A percentile compares a stretch with the other conserved stretches of the same genome.
These are phyloP conservation scores for Neotoxoptera formosana DNA, from an alignment of 1,140 invertebrate genomes.

Conservation along the genomic window DNA sequence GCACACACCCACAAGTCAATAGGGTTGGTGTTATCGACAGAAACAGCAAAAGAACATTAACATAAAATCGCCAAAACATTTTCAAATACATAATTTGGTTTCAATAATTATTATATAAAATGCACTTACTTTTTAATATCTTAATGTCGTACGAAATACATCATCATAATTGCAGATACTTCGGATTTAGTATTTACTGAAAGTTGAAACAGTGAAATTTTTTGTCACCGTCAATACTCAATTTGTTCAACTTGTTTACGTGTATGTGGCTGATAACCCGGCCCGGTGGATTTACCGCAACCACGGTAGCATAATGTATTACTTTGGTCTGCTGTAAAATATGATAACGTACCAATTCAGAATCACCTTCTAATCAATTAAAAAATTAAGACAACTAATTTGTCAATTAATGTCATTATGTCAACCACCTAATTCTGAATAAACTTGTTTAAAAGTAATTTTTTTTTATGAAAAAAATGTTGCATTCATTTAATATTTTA, in stretches of 20 bases:
- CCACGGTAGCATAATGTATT: not conserved
- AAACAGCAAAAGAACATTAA: not conserved
- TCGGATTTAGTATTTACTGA: not conserved
- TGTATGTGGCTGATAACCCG: conserved; percentile 20
- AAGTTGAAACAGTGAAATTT: not conserved
- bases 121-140: conserved; percentile 12
- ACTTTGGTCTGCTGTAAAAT: not conserved
- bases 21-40: not conserved
- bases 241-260: conserved; percentile 28
- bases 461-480: too few species aligned
- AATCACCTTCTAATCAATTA: too few species aligned
- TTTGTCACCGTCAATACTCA: not conserved
- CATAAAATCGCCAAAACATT: not conserved
- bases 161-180: not conserved
- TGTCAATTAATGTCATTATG: too few species aligned
- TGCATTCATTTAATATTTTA: too few species aligned
- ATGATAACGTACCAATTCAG: too few species aligned
- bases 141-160: not conserved
- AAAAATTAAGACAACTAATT: too few species aligned
- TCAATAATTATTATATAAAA: not conserved
- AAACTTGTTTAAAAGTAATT: too few species aligned
- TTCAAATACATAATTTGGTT: not conserved
- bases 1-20: not conserved
- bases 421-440: too few species aligned
- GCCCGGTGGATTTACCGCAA: not conserved